These are phyloP conservation scores for Taeniopygia guttata DNA, from an alignment of 2,797 vertebrate species.

Conservation along the genomic window DNA sequence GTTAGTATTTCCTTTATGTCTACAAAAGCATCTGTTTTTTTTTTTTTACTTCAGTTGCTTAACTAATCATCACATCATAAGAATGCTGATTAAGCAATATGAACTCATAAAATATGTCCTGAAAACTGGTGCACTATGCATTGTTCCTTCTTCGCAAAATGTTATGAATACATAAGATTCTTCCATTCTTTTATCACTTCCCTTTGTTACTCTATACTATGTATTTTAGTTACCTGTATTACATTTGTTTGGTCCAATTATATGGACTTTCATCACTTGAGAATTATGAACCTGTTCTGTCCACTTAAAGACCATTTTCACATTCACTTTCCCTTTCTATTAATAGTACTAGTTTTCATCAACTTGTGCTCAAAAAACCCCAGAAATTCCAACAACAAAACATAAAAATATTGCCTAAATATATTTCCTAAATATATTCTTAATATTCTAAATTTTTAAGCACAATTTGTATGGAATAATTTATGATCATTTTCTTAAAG, in stretches of 20 bases:
- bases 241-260: neutral
- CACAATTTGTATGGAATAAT: neutral
- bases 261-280: neutral
- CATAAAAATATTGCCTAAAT: neutral
- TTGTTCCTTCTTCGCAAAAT: neutral
- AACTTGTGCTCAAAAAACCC: rapidly evolving
- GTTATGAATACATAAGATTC: neutral
- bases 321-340: neutral
- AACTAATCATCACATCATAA: neutral
- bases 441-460: neutral
- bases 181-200: neutral
- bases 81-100: neutral
- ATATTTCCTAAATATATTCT: neutral
- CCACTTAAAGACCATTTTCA: neutral
- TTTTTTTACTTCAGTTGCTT: neutral
- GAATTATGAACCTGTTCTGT: neutral
- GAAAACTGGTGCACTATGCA: neutral
- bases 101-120: neutral
- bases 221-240: neutral
- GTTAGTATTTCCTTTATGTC: neutral
- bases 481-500: neutral
- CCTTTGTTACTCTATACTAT: neutral
- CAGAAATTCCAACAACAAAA: neutral
- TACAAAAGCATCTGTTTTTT: neutral
- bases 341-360: neutral